Conservation (phyloP, 2,797 vertebrate species). For the Linurgus olivaceus region DNA sequence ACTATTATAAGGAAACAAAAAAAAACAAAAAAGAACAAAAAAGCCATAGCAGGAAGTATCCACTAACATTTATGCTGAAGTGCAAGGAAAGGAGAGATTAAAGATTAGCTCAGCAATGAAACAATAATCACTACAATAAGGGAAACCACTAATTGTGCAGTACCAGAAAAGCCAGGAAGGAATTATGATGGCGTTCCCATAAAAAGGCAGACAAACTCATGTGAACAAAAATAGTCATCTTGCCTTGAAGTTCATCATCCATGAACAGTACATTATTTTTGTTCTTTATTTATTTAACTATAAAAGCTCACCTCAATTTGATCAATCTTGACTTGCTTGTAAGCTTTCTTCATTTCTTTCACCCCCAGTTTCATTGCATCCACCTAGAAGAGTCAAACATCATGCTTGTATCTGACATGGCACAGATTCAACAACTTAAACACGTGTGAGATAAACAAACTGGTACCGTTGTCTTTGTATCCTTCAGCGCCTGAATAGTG, state of each 20-base stretch:
- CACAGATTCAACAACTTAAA: neutral
- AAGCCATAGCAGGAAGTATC: neutral
- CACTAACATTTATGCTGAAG: neutral
- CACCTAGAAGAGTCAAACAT: conserved; percentile 78
- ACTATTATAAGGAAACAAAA: neutral
- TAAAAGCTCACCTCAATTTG: conserved; percentile 88
- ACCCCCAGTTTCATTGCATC: conserved; percentile 97
- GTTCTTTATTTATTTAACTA: neutral
- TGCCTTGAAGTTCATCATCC: neutral
- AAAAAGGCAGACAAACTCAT: neutral
- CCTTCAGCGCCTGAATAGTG: conserved; percentile 92
- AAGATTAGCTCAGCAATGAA: neutral
- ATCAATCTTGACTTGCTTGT: conserved; percentile 95
- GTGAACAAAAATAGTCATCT: neutral
- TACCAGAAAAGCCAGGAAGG: neutral
- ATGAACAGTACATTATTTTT: neutral
- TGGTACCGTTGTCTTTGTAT: conserved; percentile 95
- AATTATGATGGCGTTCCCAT: neutral
- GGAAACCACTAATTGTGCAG: neutral
- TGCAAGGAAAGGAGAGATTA: neutral
- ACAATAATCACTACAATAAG: neutral
- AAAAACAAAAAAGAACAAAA: neutral
- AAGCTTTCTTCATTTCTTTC: conserved; percentile 99
- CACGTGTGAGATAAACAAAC: neutral
- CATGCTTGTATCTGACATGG: neutral